Percentiles rank a stretch among this genome's conserved stretches.
Evolutionary conservation across 2,113 vertebrate genomes (phyloP).

Genomic region (Callocephalon fimbriatum): DNA sequence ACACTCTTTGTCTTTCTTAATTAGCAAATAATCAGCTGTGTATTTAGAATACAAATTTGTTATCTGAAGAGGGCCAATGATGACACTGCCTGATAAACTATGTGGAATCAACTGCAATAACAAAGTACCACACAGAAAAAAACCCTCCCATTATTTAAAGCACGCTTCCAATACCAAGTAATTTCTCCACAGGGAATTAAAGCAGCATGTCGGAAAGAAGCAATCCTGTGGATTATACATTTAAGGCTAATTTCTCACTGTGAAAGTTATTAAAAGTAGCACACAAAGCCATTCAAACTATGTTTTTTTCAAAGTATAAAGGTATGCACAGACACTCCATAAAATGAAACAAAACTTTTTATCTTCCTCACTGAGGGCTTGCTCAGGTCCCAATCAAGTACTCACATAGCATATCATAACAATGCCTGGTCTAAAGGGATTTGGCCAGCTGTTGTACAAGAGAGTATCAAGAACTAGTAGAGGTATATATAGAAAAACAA

Average conservation of each 20-base stretch:
- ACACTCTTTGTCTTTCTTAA: neutral
- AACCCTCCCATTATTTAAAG: neutral
- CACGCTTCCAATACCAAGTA: neutral
- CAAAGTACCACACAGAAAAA: neutral
- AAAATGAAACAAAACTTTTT: neutral
- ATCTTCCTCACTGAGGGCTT: neutral
- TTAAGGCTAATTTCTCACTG: neutral
- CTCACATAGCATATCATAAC: fast-evolving
- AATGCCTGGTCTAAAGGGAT: neutral
- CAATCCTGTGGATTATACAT: neutral
- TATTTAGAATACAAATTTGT: constrained; percentile 14
- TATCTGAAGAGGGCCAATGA: neutral
- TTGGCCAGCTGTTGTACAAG: neutral
- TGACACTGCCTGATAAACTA: constrained; percentile 8
- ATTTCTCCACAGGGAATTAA: neutral
- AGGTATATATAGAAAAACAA: neutral
- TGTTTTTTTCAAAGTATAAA: neutral
- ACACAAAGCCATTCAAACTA: neutral
- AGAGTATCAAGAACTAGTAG: neutral
- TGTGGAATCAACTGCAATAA: neutral
- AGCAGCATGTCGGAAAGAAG: neutral
- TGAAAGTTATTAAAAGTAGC: neutral
- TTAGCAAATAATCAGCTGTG: constrained; percentile 21
- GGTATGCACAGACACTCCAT: neutral
- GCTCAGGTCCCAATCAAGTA: neutral